A percentile compares a stretch with the other conserved stretches of the same genome.
phyloP scores from a whole-genome alignment of 1,140 invertebrate genomes.

The Agrilus planipennis region DNA sequence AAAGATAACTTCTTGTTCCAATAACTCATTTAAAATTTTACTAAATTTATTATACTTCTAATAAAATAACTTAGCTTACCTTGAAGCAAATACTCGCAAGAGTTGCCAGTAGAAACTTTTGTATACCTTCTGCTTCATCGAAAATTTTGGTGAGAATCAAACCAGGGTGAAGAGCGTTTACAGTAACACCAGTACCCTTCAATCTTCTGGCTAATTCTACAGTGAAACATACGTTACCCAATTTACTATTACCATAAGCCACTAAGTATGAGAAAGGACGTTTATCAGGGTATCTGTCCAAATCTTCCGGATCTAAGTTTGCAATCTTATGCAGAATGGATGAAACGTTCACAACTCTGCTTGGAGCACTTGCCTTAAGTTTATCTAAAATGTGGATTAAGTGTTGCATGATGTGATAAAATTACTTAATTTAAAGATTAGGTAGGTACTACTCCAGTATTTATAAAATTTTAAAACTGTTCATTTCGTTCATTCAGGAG shows the following conservation, averaged over 20 bases:
- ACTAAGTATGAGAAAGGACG: conserved; percentile 61
- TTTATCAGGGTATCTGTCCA: background rate
- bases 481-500: too few species aligned
- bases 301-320: background rate
- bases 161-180: conserved; percentile 79
- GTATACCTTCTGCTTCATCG: too few species aligned
- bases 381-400: conserved; percentile 8
- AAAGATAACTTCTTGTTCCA: too few species aligned
- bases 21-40: too few species aligned
- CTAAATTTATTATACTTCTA: too few species aligned
- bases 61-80: too few species aligned
- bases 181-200: conserved; percentile 60
- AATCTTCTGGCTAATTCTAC: conserved; percentile 61
- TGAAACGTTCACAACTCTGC: conserved; percentile 5
- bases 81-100: too few species aligned
- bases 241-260: conserved; percentile 53
- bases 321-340: background rate
- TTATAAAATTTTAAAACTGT: too few species aligned
- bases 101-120: too few species aligned
- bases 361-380: background rate
- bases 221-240: conserved; percentile 81
- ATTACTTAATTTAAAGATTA: too few species aligned
- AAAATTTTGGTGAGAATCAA: conserved; percentile 71
- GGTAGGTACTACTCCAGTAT: too few species aligned
- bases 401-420: too few species aligned